Conservation (phyloP, 2,888 invertebrate genomes). For the Pristionchus exspectatus region DNA sequence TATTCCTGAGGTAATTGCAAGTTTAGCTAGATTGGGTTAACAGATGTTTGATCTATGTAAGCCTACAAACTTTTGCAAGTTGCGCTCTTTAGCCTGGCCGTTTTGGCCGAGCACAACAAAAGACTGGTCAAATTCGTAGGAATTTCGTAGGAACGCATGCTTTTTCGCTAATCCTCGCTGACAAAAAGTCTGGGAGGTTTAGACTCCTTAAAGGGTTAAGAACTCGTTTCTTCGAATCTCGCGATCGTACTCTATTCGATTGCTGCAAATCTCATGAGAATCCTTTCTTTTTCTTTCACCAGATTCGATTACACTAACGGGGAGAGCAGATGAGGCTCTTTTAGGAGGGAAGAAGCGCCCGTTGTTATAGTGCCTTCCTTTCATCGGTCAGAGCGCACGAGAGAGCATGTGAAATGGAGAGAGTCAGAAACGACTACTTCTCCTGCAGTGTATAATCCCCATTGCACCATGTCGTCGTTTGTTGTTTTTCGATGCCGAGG, state of each 20-base stretch:
- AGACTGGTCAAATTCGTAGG: not conserved
- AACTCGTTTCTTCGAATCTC: not conserved
- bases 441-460: not conserved
- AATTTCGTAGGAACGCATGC: not conserved
- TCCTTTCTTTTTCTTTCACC: not conserved
- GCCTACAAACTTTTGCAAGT: not conserved
- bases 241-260: not conserved
- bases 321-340: conserved; percentile 19
- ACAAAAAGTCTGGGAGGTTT: not conserved
- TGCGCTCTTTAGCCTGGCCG: not conserved
- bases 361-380: not conserved
- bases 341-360: not conserved
- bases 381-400: not conserved
- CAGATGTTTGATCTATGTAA: not conserved
- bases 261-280: conserved; percentile 15
- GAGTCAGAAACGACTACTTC: not conserved
- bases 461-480: not conserved
- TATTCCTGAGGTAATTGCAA: not conserved
- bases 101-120: not conserved
- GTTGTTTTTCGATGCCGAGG: conserved; percentile 4
- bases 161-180: not conserved
- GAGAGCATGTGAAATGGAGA: not conserved
- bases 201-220: not conserved
- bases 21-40: not conserved
- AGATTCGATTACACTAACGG: conserved; percentile 31